A percentile compares a stretch with the other conserved stretches of the same genome.
These are phyloP conservation scores for Drosophila melanogaster DNA, from an alignment of 1,140 invertebrate genomes.

Conservation along the genomic window DNA sequence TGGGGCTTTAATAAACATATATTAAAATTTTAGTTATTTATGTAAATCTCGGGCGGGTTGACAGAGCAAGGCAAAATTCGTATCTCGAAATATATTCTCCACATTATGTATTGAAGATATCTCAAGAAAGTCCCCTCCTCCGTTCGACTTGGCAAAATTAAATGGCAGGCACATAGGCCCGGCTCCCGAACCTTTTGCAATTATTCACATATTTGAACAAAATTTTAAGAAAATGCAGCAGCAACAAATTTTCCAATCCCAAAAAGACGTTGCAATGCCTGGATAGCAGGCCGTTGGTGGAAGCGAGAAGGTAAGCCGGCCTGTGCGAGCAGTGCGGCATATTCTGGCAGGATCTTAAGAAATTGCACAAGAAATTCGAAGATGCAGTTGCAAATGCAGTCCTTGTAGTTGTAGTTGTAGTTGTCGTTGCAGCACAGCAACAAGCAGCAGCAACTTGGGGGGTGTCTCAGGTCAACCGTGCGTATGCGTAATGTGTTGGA, in stretches of 20 bases:
- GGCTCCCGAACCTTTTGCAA: conserved; percentile 56
- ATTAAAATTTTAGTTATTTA: conserved; percentile 83
- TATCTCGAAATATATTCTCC: conserved; percentile 61
- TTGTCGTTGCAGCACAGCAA: conserved; percentile 18
- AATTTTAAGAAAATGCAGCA: conserved; percentile 82
- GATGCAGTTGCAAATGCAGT: conserved; percentile 51
- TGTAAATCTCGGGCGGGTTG: conserved; percentile 73
- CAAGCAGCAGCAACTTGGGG: conserved; percentile 26
- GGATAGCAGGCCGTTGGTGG: conserved; percentile 26
- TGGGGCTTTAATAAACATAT: conserved; percentile 77
- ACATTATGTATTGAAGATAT: conserved; percentile 49
- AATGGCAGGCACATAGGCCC: conserved; percentile 58
- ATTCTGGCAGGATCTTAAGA: conserved; percentile 66
- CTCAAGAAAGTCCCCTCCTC: conserved; percentile 6
- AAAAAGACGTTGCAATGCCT: conserved; percentile 54
- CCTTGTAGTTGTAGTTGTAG: conserved; percentile 37
- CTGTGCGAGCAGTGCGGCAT: conserved; percentile 42
- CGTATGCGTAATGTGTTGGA: conserved; percentile 68
- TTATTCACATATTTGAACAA: conserved; percentile 79
- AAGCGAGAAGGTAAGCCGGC: conserved; percentile 46
- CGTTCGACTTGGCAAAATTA: conserved; percentile 31
- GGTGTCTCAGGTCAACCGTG: conserved; percentile 43
- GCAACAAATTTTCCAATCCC: conserved; percentile 71
- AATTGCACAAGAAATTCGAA: conserved; percentile 73
- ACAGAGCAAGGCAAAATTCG: conserved; percentile 57